Percentiles rank a stretch among this genome's conserved stretches.
These are phyloP conservation scores for Lepidurus apus DNA, from an alignment of 1,140 invertebrate species.

Conservation along the genomic window DNA sequence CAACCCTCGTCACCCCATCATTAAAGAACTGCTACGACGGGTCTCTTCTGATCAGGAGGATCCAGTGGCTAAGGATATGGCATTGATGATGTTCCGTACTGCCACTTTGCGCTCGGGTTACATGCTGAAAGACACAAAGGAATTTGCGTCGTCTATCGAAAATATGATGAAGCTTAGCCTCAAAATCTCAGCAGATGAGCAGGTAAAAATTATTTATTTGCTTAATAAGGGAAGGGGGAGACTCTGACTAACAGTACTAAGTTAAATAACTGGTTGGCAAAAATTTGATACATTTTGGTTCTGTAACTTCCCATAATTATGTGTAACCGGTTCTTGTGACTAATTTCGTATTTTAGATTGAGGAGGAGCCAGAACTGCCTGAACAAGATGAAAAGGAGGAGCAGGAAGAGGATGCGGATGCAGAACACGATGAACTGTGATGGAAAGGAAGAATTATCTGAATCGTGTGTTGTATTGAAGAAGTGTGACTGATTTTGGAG, in stretches of 20 bases:
- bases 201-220: constrained; percentile 46
- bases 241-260: constrained; percentile 38
- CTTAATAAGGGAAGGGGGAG: background rate
- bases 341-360: constrained; percentile 26
- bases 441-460: background rate
- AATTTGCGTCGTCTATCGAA: constrained; percentile 83
- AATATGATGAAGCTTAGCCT: constrained; percentile 73
- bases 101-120: constrained; percentile 89
- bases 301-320: too few species aligned
- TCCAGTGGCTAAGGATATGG: constrained; percentile 75
- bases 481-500: constrained; percentile 18
- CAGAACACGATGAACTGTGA: constrained; percentile 36
- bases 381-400: constrained; percentile 37
- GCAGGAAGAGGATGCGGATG: constrained; percentile 38
- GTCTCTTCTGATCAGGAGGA: constrained; percentile 76
- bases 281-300: too few species aligned
- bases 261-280: background rate
- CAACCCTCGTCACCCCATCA: constrained; percentile 93
- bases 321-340: too few species aligned
- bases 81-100: constrained; percentile 85
- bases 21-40: constrained; percentile 80
- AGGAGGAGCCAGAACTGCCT: constrained; percentile 40
- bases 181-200: constrained; percentile 72
- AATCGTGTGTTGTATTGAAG: background rate
- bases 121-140: constrained; percentile 75